phyloP scores from a whole-genome alignment of 2,888 invertebrate genomes.

The Lepidochitona cinerea region DNA sequence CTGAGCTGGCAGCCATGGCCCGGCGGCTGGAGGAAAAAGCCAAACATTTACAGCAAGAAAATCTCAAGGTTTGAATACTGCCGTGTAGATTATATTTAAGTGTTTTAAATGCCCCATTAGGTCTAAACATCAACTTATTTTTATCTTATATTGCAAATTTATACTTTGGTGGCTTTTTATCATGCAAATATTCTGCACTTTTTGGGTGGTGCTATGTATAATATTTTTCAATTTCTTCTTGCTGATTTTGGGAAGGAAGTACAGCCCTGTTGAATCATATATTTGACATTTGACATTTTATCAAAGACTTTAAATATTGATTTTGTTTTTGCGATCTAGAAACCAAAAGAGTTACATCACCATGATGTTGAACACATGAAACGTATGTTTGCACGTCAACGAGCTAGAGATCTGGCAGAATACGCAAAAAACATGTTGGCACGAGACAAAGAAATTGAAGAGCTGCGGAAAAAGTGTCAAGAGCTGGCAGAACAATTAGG shows the following conservation, averaged over 20 bases:
- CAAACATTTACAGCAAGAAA: constrained; percentile 66
- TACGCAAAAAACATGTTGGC: constrained; percentile 63
- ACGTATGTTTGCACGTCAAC: constrained; percentile 62
- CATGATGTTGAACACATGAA: constrained; percentile 59
- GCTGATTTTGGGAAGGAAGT: no score
- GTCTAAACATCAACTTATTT: no score
- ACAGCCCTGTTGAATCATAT: no score
- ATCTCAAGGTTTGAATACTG: constrained; percentile 48
- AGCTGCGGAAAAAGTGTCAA: constrained; percentile 61
- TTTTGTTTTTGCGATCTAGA: constrained; percentile 27
- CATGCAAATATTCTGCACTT: no score
- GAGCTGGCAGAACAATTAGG: constrained; percentile 59
- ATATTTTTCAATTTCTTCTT: no score
- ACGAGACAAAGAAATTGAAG: constrained; percentile 67
- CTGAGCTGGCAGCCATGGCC: constrained; percentile 70
- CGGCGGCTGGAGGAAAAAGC: constrained; percentile 70
- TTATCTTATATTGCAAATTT: no score
- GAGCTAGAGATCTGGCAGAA: constrained; percentile 65
- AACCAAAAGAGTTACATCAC: constrained; percentile 38
- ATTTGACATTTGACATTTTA: no score
- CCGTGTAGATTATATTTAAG: no score
- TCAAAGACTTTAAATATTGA: no score
- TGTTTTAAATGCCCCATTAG: no score
- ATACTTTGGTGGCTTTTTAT: no score
- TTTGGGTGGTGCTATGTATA: no score